Percentiles rank a stretch among this genome's conserved stretches.
Evolutionary conservation across 2,797 vertebrate species (phyloP).

Genomic region (Hippocampus kuda): DNA sequence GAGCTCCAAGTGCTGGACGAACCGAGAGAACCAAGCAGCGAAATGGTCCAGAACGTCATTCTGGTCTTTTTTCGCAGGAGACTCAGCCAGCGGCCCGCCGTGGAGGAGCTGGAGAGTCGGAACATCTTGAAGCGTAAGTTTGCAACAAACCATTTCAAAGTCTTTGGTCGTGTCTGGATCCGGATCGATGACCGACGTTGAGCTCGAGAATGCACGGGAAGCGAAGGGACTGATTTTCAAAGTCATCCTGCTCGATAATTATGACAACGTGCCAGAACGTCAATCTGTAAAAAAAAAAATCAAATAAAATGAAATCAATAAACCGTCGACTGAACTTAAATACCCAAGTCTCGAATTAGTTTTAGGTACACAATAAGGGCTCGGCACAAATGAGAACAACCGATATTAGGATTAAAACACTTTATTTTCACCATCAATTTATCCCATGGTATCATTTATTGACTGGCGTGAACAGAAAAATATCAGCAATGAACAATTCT

Average conservation of each 20-base stretch:
- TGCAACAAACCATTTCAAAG: not conserved
- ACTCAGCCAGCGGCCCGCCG: conserved; percentile 93
- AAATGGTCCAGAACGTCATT: conserved; percentile 95
- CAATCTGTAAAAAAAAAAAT: not conserved
- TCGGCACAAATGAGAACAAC: not conserved
- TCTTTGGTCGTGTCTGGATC: not conserved
- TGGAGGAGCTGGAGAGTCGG: conserved; percentile 94
- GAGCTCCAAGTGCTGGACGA: conserved; percentile 22
- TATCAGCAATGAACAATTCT: no score
- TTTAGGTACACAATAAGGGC: no score
- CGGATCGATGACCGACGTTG: not conserved
- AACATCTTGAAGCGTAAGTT: conserved; percentile 98
- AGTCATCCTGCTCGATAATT: no score
- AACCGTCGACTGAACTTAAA: no score
- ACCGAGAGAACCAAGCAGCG: not conserved
- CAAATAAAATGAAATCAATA: no score
- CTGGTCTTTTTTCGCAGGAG: conserved; percentile 98
- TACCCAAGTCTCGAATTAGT: not conserved
- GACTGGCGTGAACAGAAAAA: no score
- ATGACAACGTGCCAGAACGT: not conserved
- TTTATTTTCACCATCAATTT: no score
- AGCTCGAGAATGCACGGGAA: no score
- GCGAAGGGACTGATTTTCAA: no score
- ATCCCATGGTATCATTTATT: no score
- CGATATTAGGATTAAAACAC: not conserved